phyloP scores from a whole-genome alignment of 2,888 invertebrate genomes.

The Amiota mariae region DNA sequence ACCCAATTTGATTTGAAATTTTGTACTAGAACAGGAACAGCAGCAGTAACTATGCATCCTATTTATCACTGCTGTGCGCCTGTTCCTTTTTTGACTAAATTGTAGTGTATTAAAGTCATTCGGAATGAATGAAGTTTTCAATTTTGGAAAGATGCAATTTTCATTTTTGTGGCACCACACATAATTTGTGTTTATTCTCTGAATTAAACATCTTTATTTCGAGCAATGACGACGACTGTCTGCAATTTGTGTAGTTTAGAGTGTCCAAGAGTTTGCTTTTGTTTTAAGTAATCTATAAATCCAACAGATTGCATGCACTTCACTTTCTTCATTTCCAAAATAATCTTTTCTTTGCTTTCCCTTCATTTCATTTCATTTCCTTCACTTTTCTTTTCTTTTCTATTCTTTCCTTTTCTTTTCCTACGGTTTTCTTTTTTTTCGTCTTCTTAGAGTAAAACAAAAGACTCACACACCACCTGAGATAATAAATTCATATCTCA shows the following conservation, averaged over 20 bases:
- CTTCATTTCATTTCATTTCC: background rate
- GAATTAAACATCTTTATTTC: too few species aligned
- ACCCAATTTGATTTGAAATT: slow-evolving; percentile 27
- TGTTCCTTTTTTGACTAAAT: background rate
- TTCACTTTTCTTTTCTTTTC: background rate
- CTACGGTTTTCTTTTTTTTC: background rate
- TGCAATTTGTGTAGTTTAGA: too few species aligned
- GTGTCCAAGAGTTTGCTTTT: too few species aligned
- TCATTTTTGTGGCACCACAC: too few species aligned
- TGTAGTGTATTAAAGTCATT: background rate
- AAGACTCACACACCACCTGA: background rate
- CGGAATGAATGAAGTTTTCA: too few species aligned
- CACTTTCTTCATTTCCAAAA: too few species aligned
- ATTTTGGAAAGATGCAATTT: too few species aligned
- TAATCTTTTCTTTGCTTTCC: background rate
- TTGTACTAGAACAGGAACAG: background rate
- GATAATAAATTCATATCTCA: slow-evolving; percentile 1
- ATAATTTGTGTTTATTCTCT: too few species aligned
- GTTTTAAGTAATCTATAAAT: too few species aligned
- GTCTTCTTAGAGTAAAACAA: background rate
- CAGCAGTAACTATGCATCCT: background rate
- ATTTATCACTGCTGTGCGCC: background rate
- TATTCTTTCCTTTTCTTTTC: background rate
- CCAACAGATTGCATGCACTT: too few species aligned
- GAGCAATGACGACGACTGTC: too few species aligned